Conservation (phyloP, 2,113 vertebrate species). For the Sylvia atricapilla region DNA sequence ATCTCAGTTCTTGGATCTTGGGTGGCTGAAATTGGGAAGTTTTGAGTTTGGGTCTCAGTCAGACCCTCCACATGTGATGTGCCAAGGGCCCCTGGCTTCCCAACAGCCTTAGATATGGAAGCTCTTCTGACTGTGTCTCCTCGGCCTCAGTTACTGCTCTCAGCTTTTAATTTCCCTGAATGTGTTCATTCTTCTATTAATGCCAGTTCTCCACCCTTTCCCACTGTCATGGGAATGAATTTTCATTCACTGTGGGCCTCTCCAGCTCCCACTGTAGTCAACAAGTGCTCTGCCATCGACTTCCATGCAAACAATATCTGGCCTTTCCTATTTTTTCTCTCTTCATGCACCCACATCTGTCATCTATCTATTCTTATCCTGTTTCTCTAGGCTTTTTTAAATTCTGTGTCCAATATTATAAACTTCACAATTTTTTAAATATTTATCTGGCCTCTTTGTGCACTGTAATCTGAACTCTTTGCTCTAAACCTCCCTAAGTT, state of each 20-base stretch:
- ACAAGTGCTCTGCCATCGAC: neutral
- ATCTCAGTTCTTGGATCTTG: neutral
- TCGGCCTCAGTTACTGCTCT: neutral
- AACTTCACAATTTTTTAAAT: slow-evolving; percentile 44
- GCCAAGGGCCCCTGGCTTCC: neutral
- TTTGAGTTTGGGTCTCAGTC: neutral
- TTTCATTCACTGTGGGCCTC: slow-evolving; percentile 6
- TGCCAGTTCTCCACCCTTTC: neutral
- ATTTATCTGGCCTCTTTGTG: slow-evolving; percentile 37
- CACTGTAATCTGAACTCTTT: slow-evolving; percentile 51
- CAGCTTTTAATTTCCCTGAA: neutral
- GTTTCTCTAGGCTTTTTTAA: slow-evolving; percentile 1
- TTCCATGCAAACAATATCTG: neutral
- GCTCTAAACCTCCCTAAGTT: slow-evolving; percentile 6
- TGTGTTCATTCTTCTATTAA: neutral
- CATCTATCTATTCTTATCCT: slow-evolving; percentile 32
- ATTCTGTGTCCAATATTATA: slow-evolving; percentile 55
- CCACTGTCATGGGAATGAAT: neutral
- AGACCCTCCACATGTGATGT: neutral
- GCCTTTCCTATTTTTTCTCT: slow-evolving; percentile 10
- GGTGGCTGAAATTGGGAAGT: neutral
- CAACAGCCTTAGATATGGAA: neutral
- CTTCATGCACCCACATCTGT: slow-evolving; percentile 61
- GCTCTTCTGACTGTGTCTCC: slow-evolving; percentile 14
- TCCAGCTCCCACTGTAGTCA: neutral